Percentiles rank a stretch among this genome's conserved stretches.
These are phyloP conservation scores for Sylvilagus floridanus DNA, from an alignment of 2,797 vertebrate genomes.

Conservation along the genomic window DNA sequence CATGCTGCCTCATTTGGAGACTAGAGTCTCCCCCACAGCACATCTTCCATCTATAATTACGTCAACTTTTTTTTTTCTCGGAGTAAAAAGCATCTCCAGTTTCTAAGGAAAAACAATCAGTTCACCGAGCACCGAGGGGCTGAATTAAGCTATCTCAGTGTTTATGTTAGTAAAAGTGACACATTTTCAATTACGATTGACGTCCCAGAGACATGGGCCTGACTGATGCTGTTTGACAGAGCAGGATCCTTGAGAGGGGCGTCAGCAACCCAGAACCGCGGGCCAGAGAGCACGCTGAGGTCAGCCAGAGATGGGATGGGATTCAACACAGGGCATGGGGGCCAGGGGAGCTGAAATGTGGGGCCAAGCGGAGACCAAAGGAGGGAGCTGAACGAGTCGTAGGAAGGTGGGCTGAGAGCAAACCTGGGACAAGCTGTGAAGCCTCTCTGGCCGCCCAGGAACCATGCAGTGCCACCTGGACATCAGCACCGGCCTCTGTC, in stretches of 20 bases:
- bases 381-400: neutral
- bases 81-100: neutral
- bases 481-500: neutral
- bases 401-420: neutral
- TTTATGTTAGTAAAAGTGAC: slow-evolving; percentile 57
- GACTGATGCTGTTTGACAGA: slow-evolving; percentile 60
- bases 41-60: neutral
- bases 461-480: rapidly evolving
- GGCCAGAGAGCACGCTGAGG: neutral
- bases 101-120: slow-evolving; percentile 41
- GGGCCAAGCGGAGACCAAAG: neutral
- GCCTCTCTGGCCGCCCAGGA: neutral
- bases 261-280: neutral
- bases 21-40: neutral
- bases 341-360: neutral
- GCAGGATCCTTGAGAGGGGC: neutral
- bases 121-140: neutral
- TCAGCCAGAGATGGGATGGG: neutral
- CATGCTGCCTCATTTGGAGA: neutral
- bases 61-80: neutral
- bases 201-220: neutral
- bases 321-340: neutral
- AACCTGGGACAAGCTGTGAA: too few species aligned
- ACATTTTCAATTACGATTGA: slow-evolving; percentile 60
- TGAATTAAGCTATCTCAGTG: slow-evolving; percentile 59